phyloP scores from a whole-genome alignment of 2,113 vertebrate genomes.

The Strix uralensis region DNA sequence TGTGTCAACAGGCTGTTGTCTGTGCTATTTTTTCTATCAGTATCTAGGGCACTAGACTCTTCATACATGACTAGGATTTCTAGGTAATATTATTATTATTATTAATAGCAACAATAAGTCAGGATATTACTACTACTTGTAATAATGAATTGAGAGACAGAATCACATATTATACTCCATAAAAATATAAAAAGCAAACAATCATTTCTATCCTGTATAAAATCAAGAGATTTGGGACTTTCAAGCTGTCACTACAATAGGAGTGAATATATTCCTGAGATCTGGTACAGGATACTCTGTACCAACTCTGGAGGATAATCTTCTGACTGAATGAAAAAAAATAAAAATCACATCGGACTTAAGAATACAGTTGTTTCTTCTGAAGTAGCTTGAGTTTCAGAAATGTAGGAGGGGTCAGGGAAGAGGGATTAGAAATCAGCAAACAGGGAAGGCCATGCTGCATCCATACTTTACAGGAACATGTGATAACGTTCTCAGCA shows the following conservation, averaged over 20 bases:
- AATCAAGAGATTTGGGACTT: background rate
- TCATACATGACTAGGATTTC: background rate
- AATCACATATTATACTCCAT: background rate
- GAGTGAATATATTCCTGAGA: background rate
- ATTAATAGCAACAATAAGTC: background rate
- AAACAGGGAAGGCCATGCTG: background rate
- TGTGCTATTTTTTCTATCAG: background rate
- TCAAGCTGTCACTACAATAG: background rate
- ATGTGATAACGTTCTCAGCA: background rate
- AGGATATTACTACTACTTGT: background rate
- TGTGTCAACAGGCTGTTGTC: background rate
- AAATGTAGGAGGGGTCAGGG: background rate
- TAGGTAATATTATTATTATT: background rate
- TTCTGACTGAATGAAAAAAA: background rate
- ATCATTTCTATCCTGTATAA: background rate
- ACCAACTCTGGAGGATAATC: background rate
- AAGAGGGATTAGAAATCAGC: background rate
- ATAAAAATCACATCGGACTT: background rate
- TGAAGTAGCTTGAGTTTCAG: background rate
- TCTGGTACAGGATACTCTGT: constrained; percentile 4
- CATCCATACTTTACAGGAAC: background rate
- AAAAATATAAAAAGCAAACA: background rate
- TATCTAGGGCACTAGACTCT: background rate
- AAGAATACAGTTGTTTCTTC: background rate
- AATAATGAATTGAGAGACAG: background rate